phyloP scores from a whole-genome alignment of 1,140 invertebrate species.

The Neoseiulus cucumeris region DNA sequence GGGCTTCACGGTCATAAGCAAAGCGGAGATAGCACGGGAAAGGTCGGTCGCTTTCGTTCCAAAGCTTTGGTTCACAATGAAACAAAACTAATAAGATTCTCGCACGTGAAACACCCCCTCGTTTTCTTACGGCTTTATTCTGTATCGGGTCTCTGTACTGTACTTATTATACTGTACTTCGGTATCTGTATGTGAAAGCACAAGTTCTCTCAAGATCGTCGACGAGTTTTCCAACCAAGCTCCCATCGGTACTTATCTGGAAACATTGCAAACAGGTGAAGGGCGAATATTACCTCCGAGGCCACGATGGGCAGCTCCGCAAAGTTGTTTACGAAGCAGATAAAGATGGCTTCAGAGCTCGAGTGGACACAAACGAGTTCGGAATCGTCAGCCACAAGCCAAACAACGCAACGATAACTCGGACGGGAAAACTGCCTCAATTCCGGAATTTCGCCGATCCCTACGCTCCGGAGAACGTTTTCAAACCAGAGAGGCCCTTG shows the following conservation, averaged over 20 bases:
- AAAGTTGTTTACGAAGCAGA: neutral
- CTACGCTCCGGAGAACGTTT: neutral
- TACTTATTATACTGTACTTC: no score
- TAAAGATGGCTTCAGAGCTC: neutral
- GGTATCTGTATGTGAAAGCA: no score
- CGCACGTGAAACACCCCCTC: no score
- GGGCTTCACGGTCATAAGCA: neutral
- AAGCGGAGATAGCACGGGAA: neutral
- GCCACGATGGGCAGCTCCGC: slow-evolving; percentile 4
- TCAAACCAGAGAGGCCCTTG: neutral
- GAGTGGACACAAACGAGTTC: neutral
- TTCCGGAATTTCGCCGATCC: neutral
- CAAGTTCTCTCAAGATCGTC: no score
- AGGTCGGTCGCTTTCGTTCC: neutral
- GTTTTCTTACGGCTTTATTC: no score
- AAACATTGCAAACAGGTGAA: neutral
- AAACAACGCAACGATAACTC: neutral
- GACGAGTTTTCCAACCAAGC: no score
- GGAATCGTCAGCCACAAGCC: neutral
- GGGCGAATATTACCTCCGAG: slow-evolving; percentile 1
- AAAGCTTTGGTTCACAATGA: no score
- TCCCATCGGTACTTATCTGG: no score
- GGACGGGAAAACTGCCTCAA: neutral
- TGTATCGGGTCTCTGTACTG: no score
- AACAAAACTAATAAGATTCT: no score